Base-by-base conservation (phyloP, 2,888 invertebrate genomes). In the Fissipunctia ypsillon region DNA sequence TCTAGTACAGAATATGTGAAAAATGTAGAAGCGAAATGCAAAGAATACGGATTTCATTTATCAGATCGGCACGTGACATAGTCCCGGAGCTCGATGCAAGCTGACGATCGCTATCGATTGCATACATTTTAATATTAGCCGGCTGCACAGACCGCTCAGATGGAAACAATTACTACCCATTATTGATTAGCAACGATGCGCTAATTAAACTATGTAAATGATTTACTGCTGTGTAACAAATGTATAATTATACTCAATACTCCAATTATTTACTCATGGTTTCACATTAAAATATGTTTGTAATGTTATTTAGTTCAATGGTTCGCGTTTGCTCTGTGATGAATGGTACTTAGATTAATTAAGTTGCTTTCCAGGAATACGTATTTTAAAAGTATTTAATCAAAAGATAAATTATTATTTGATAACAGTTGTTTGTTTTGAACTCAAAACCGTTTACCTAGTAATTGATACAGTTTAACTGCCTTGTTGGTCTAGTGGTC, bases 81-180 rank as follows among this genome's bases (percentile, higher is more conserved):
- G 81, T 82, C 87, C 88, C 88, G 88, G 86, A 85, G 86, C 81
- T 84, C 84, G 84, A 84, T 90, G 91, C 91, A 92, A 90, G 90
- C 91, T 88, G 91, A 82, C 91, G 89, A 88, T 88, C 84, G 78
- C 84, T 89, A 92, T 93, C 90, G 92, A 93, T 93, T 91, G 91
- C 92, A 93, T 93, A 92, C 90, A 93, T 92, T 93, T 93, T 93
- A 92, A 93, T 93, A 93, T 91, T 89, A 89, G 85, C 86, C 83
- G 74, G 69, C 80, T 73, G 77, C 76, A 66, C 59, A 67, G 50
- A 54, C 59, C 38, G 25, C 69, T 76, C 80, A 64, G 70, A 78
- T 78, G 85, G 84, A 88, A 89, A 88, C 88, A 91, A 93, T 93
- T 91, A 90, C 88, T 87, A 88, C 84, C 88, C 87, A 90, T 91